These are phyloP conservation scores for Felis chaus DNA, from an alignment of 2,113 vertebrate genomes.

Conservation along the genomic window DNA sequence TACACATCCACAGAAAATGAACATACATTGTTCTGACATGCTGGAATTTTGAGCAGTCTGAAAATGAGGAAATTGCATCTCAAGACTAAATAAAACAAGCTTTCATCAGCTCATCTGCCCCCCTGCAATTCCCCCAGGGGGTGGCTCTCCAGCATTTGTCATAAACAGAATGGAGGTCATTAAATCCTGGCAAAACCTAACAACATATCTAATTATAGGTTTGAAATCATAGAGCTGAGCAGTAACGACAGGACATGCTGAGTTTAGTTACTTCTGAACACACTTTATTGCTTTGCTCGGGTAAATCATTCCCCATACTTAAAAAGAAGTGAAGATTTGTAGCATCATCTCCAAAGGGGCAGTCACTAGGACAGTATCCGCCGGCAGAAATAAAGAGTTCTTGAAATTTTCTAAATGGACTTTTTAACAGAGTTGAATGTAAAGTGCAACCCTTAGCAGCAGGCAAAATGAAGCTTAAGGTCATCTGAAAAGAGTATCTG, in stretches of 20 bases:
- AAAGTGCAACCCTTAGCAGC: slow-evolving; percentile 24
- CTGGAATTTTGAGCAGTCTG: slow-evolving; percentile 25
- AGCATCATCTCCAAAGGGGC: slow-evolving; percentile 32
- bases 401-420: slow-evolving; percentile 47
- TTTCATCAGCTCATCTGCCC: slow-evolving; percentile 44
- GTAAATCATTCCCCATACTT: slow-evolving; percentile 58
- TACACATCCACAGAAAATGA: neutral
- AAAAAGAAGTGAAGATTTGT: slow-evolving; percentile 57
- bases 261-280: slow-evolving; percentile 73
- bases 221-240: slow-evolving; percentile 64
- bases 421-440: neutral
- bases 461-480: slow-evolving; percentile 48
- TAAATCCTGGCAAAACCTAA: slow-evolving; percentile 66
- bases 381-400: slow-evolving; percentile 52
- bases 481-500: neutral
- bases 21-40: neutral
- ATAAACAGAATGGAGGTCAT: slow-evolving; percentile 75
- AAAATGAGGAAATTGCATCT: slow-evolving; percentile 59
- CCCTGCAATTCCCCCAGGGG: slow-evolving; percentile 50
- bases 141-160: slow-evolving; percentile 61
- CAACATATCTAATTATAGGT: slow-evolving; percentile 78
- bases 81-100: slow-evolving; percentile 44
- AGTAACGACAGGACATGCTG: slow-evolving; percentile 68
- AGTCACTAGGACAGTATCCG: slow-evolving; percentile 50
- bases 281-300: slow-evolving; percentile 58